Evolutionary conservation across 2,113 vertebrate species (phyloP), one percentile per base, ranked within the genome.

Genomic region (Felis chaus): DNA sequence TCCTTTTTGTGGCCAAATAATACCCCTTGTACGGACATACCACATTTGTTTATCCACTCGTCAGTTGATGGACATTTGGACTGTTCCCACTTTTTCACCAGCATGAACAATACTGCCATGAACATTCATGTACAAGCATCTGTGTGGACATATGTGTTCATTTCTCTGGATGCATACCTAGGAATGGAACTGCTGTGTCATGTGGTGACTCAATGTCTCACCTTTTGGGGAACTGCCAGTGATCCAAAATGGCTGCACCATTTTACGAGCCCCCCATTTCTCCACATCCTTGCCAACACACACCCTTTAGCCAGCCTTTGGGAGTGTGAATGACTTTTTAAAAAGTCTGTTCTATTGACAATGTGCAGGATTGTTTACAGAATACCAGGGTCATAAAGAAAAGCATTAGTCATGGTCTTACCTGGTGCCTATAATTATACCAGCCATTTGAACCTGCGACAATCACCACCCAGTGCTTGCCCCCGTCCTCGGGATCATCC

Each of bases 341-440:
- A 50, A 29, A 50, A 41, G 57, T 36, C 57, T 63, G 18, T 41
- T 76, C 89, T 48, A 41, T 7, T 50, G 25, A n/a, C 55, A 1
- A 48, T 0, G 5, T 25, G 66, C 36, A 31, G 18, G 74, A 29
- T 0, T 29, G 3, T 53, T 74, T 25, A 61, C 25, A 69, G 63
- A 63, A 55, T 1, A n/a, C 41, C 74, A 3, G 55, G 2, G 39
- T 48, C 63, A 39, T 14, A 23, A 36, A 33, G 57, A 31, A 68
- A 48, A 36, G 2, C 6, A 16, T 36, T 0, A 19, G 13, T 27
- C 16, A 2, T 15, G 0, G 36, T 41, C 97, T 94, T 73, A 98
- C 99, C 99, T 99, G 99, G 98, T 99, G 99, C 86, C 99, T 99
- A 92, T 99, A 99, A 98, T 99, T 99, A 98, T 99, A 99, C 99